A percentile compares a stretch with the other conserved stretches of the same genome.
Conservation (phyloP, 2,888 invertebrate genomes). For the Allacma fusca region DNA sequence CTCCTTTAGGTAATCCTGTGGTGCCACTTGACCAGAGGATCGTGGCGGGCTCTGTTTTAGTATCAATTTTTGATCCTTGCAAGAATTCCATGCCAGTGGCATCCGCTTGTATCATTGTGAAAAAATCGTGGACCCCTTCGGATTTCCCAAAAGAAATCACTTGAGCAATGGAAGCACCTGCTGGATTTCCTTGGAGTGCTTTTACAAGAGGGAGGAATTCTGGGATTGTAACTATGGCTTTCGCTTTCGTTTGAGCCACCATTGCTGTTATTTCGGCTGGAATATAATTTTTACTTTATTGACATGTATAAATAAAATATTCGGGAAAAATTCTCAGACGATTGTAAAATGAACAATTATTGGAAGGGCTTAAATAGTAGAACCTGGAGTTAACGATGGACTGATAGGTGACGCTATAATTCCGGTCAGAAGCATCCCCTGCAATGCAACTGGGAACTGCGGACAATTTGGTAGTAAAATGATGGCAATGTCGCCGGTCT, state of each 20-base stretch:
- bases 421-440: slow-evolving; percentile 51
- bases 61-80: slow-evolving; percentile 48
- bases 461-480: slow-evolving; percentile 61
- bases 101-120: slow-evolving; percentile 55
- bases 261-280: slow-evolving; percentile 50
- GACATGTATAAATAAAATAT: no score
- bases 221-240: slow-evolving; percentile 50
- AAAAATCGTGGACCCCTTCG: slow-evolving; percentile 56
- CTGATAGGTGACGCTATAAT: slow-evolving; percentile 61
- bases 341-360: no score
- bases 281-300: no score
- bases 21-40: slow-evolving; percentile 51
- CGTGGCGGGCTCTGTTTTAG: slow-evolving; percentile 43
- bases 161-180: slow-evolving; percentile 26
- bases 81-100: slow-evolving; percentile 49
- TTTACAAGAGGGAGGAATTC: slow-evolving; percentile 41
- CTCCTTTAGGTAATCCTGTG: slow-evolving; percentile 79
- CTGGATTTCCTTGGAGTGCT: slow-evolving; percentile 13
- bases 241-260: slow-evolving; percentile 46
- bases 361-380: no score
- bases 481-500: slow-evolving; percentile 57
- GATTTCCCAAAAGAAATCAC: slow-evolving; percentile 51
- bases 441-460: slow-evolving; percentile 60
- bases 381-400: slow-evolving; percentile 61
- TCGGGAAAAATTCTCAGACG: no score